Evolutionary conservation across 2,113 vertebrate species (phyloP), one percentile per base, ranked within the genome.

Genomic region (Pao palembangensis): DNA sequence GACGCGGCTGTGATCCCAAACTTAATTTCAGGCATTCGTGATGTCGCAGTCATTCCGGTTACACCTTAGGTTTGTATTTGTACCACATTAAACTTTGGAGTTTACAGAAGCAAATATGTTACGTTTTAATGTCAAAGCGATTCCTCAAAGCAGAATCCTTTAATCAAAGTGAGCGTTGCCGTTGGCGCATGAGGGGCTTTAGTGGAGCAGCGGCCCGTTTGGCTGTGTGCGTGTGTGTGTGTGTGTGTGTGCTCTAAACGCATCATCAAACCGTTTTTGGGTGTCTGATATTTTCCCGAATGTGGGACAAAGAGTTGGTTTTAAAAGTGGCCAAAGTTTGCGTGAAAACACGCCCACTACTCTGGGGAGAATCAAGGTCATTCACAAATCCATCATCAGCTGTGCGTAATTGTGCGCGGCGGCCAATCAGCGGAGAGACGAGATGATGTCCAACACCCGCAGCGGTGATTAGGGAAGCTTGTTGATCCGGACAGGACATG

Each of bases 311-410:
- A 16, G 21, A 11, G 7, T 64, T 46, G 19, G 28, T 28, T 21
- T 1, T 8, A 44, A 54, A 21, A 10, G 5, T 16, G n/a, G 14
- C 44, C 5, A 15, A n/a, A n/a, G 34, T 43, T 44, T 48, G 11
- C 3, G 12, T 56, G 12, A 69, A 66, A 58, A 55, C 84, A 83
- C 73, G 71, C 85, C 85, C 71, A 72, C 71, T 20, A 41, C 56
- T 68, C 65, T 41, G 54, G 41, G 69, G 72, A 55, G 75, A 84
- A 90, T 91, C 93, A 94, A 94, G 93, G 92, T 93, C 93, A 93
- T 91, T 93, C 83, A 88, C 92, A 91, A 91, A 84, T 76, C 82
- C 88, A 86, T 72, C 77, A 73, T 88, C 84, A 91, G 86, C 80
- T 88, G 82, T 64, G 73, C 52, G 55, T 55, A 77, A 91, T 92